Evolutionary conservation across 2,113 vertebrate genomes (phyloP).

Genomic region (Casuarius casuarius): DNA sequence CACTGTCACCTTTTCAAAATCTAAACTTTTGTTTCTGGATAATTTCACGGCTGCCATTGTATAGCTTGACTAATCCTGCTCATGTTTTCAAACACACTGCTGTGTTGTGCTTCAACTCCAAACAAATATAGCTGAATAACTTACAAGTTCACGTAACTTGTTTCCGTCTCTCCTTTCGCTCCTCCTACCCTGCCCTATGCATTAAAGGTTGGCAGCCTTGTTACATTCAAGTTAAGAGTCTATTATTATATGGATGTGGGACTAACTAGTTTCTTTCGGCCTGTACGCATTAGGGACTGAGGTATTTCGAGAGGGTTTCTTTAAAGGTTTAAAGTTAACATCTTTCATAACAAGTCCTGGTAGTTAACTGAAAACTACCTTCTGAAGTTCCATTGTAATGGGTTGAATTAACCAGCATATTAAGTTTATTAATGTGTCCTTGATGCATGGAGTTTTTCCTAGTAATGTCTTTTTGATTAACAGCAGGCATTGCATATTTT

Average conservation of each 20-base stretch:
- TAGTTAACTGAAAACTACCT: background rate
- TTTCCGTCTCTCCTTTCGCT: background rate
- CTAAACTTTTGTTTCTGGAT: background rate
- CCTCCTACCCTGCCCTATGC: fast-evolving
- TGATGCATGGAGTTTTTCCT: background rate
- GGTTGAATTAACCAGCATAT: background rate
- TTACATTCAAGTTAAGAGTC: background rate
- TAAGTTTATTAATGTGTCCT: background rate
- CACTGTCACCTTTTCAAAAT: background rate
- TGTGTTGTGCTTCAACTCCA: background rate
- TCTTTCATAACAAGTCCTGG: background rate
- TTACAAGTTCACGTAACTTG: background rate
- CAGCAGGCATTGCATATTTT: background rate
- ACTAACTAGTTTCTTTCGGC: background rate
- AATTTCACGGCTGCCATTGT: background rate
- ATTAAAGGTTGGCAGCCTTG: background rate
- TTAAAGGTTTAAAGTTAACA: background rate
- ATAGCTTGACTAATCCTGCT: background rate
- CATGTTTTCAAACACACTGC: background rate
- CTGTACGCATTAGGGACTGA: background rate
- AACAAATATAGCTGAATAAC: fast-evolving
- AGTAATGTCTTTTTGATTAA: background rate
- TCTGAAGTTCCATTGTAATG: background rate
- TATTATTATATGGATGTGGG: background rate
- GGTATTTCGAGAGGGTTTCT: background rate